Conservation (phyloP, 2,888 invertebrate species). For the Hipparchia sbordonii region DNA sequence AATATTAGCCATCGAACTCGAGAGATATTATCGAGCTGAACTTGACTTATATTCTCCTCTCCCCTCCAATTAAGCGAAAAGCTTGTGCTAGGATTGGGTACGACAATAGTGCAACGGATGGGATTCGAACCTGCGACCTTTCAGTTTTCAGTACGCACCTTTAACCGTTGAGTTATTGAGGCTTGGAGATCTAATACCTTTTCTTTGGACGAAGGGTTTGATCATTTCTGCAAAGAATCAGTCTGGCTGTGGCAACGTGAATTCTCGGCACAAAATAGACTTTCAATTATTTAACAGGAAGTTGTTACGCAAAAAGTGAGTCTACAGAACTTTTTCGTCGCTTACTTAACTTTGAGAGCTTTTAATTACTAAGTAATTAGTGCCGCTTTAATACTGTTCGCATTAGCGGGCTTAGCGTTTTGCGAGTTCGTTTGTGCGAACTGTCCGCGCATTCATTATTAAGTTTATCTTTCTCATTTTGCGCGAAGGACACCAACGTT, state of each 20-base stretch:
- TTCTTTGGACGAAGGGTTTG: too few species aligned
- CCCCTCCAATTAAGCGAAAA: too few species aligned
- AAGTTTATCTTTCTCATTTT: conserved; percentile 9
- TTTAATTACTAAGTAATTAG: conserved; percentile 47
- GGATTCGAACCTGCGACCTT: too few species aligned
- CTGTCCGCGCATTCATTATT: conserved; percentile 24
- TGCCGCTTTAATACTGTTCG: conserved; percentile 42
- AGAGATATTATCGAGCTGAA: too few species aligned
- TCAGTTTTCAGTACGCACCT: too few species aligned
- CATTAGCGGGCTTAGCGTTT: conserved; percentile 41
- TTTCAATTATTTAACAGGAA: conserved; percentile 23
- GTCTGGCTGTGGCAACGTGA: not conserved
- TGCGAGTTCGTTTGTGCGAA: conserved; percentile 36
- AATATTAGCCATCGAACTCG: too few species aligned
- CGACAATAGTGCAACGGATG: too few species aligned
- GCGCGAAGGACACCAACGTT: not conserved
- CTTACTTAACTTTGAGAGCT: conserved; percentile 46
- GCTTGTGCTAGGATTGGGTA: too few species aligned
- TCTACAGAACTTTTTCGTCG: conserved; percentile 43
- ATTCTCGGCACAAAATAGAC: not conserved
- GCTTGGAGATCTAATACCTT: too few species aligned
- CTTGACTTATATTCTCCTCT: too few species aligned
- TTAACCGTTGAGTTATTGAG: too few species aligned
- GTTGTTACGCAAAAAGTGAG: conserved; percentile 30
- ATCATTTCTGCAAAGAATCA: too few species aligned